A percentile compares a stretch with the other conserved stretches of the same genome.
These are phyloP conservation scores for Fukomys damarensis DNA, from an alignment of 2,113 vertebrate genomes.

Conservation along the genomic window DNA sequence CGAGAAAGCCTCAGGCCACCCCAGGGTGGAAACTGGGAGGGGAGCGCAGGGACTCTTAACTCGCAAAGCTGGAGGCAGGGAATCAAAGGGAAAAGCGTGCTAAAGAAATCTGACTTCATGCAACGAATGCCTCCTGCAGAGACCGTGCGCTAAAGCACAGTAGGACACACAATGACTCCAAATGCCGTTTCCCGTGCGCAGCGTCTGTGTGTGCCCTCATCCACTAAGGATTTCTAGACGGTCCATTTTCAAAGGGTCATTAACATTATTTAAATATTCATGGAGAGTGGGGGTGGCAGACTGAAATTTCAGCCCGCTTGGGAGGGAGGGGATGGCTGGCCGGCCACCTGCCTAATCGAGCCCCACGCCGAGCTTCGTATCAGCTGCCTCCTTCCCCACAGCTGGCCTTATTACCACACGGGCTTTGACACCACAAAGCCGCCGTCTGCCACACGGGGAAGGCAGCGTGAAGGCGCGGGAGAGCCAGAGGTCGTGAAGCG, in stretches of 20 bases:
- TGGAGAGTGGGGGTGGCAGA: slow-evolving; percentile 60
- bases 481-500: background rate
- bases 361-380: background rate
- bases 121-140: background rate
- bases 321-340: background rate
- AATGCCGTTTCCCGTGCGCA: background rate
- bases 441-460: background rate
- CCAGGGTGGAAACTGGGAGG: background rate
- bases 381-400: slow-evolving; percentile 51
- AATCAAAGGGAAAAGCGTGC: background rate
- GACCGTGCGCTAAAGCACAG: background rate
- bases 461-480: background rate
- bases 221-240: slow-evolving; percentile 44
- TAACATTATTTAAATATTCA: slow-evolving; percentile 82
- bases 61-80: background rate
- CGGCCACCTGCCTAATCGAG: slow-evolving; percentile 34
- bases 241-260: slow-evolving; percentile 62
- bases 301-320: slow-evolving; percentile 71
- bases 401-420: slow-evolving; percentile 12
- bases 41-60: background rate
- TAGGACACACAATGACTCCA: background rate
- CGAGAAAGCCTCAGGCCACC: background rate
- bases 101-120: background rate
- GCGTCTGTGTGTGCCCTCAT: background rate
- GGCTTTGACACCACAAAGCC: background rate